These are phyloP conservation scores for Zosterops hypoxanthus DNA, from an alignment of 2,113 vertebrate species.

Conservation along the genomic window DNA sequence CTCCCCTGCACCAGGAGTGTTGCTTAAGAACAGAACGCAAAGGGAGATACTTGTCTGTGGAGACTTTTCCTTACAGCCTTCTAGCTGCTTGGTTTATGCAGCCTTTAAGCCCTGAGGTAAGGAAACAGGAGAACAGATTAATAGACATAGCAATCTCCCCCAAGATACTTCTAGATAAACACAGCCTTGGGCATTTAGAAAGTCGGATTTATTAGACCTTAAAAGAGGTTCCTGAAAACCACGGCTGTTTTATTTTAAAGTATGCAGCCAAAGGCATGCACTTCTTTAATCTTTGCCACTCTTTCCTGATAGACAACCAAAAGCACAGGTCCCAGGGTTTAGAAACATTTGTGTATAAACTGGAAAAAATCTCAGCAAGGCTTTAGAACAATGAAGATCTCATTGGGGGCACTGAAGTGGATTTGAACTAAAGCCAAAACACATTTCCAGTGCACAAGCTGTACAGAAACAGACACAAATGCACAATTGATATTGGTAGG, in stretches of 20 bases:
- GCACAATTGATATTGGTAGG: conserved; percentile 38
- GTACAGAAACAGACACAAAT: conserved; percentile 48
- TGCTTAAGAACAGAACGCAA: conserved; percentile 29
- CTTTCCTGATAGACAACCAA: conserved; percentile 55
- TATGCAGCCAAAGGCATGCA: conserved; percentile 58
- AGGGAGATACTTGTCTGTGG: conserved; percentile 17
- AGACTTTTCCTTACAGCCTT: conserved; percentile 50
- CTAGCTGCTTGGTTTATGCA: conserved; percentile 43
- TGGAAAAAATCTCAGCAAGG: conserved; percentile 62
- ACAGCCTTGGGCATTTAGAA: conserved; percentile 70
- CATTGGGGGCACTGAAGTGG: conserved; percentile 66
- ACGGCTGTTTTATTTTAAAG: conserved; percentile 63
- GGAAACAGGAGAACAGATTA: conserved; percentile 71
- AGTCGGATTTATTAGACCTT: conserved; percentile 70
- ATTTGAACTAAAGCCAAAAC: conserved; percentile 70
- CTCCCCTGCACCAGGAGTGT: background rate
- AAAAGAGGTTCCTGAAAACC: conserved; percentile 67
- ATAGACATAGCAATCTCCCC: conserved; percentile 59
- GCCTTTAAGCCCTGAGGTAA: conserved; percentile 62
- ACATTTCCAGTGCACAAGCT: conserved; percentile 61
- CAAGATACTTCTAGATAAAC: conserved; percentile 72
- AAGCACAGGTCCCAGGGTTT: conserved; percentile 46
- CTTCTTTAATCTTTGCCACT: conserved; percentile 71
- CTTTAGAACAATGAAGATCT: conserved; percentile 68
- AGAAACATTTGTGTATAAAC: conserved; percentile 58